Evolutionary conservation across 1,140 invertebrate genomes (phyloP).

Genomic region (Hylaeus volcanicus): DNA sequence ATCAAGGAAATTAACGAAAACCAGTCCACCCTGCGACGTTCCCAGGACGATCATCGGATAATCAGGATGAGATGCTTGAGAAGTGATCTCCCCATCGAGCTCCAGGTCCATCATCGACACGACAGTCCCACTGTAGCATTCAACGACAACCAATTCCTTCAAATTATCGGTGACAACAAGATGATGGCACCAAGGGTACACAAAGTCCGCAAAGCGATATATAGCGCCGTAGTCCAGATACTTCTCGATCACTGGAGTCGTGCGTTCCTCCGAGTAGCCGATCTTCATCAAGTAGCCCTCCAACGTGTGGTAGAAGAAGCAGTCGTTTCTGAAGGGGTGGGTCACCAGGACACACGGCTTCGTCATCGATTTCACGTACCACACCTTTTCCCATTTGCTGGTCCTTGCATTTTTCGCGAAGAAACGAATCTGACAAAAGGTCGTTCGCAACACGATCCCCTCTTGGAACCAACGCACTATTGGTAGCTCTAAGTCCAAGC

Average conservation of each 20-base stretch:
- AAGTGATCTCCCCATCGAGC: conserved; percentile 53
- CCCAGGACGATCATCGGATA: conserved; percentile 67
- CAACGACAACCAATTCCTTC: conserved; percentile 63
- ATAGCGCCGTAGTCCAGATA: conserved; percentile 56
- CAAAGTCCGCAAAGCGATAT: conserved; percentile 66
- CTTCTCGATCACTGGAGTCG: conserved; percentile 15
- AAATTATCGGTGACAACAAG: conserved; percentile 54
- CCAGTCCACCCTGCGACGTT: conserved; percentile 68
- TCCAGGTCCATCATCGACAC: conserved; percentile 54
- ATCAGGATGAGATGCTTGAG: conserved; percentile 65
- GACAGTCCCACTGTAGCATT: conserved; percentile 56
- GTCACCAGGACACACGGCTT: conserved; percentile 61
- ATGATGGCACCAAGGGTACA: conserved; percentile 74
- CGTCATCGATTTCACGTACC: conserved; percentile 58
- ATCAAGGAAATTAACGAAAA: conserved; percentile 57
- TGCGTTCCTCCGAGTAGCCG: conserved; percentile 19
- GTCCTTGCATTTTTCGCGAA: conserved; percentile 50
- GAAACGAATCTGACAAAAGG: conserved; percentile 73
- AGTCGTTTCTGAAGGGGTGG: conserved; percentile 57
- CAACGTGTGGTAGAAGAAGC: conserved; percentile 69
- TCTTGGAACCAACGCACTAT: conserved; percentile 68
- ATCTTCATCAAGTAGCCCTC: conserved; percentile 72
- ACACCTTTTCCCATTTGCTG: conserved; percentile 61
- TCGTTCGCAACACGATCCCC: conserved; percentile 72
- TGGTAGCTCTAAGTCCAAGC: conserved; percentile 59